Percentiles rank a stretch among this genome's conserved stretches.
Conservation (phyloP, 2,888 invertebrate genomes). For the Stenodera caucasica region DNA sequence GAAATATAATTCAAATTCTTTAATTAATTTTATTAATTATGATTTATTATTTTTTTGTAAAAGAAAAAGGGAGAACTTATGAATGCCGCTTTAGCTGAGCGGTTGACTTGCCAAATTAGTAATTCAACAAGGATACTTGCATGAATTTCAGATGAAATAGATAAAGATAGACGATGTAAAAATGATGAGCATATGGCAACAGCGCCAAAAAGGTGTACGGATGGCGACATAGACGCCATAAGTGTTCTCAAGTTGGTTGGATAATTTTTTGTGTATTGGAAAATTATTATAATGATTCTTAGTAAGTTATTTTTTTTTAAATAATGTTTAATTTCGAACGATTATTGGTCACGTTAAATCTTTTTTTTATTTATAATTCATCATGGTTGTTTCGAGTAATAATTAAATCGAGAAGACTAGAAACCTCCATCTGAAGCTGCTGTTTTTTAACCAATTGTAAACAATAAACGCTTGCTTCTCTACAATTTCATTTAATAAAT, state of each 20-base stretch:
- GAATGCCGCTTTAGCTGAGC: too few relatives aligned
- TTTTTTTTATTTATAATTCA: too few relatives aligned
- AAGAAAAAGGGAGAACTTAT: too few relatives aligned
- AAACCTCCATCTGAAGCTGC: neutral
- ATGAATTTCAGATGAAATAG: neutral
- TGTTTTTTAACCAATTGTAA: conserved; percentile 31
- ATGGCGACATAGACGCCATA: conserved; percentile 45
- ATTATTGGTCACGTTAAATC: too few relatives aligned
- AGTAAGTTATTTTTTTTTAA: conserved; percentile 37
- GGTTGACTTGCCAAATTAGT: too few relatives aligned
- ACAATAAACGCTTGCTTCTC: conserved; percentile 36
- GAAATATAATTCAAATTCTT: too few relatives aligned
- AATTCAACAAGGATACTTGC: neutral
- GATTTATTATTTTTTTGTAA: too few relatives aligned
- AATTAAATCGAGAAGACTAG: neutral
- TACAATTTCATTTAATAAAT: neutral
- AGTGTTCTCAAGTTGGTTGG: conserved; percentile 31
- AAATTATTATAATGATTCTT: conserved; percentile 37
- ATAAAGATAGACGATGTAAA: neutral
- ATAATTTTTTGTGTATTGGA: neutral
- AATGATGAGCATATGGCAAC: conserved; percentile 16
- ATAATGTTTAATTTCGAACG: too few relatives aligned
- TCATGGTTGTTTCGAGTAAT: neutral
- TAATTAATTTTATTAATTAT: too few relatives aligned
- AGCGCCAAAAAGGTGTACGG: conserved; percentile 21